phyloP scores from a whole-genome alignment of 2,888 invertebrate genomes.

The Monoplex corrugatus region DNA sequence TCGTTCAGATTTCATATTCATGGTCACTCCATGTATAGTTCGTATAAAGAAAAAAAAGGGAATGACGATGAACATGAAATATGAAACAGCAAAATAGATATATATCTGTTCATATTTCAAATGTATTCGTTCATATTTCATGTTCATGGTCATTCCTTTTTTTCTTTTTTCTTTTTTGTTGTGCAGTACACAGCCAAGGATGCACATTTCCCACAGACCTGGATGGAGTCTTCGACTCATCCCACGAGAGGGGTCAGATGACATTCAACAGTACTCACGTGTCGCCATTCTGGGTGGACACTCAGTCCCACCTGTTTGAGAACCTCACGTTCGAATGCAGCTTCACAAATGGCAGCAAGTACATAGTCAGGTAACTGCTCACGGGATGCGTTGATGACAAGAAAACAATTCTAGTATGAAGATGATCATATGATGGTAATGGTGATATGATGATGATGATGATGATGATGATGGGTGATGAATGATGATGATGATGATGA shows the following conservation, averaged over 20 bases:
- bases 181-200: not conserved
- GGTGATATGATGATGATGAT: not conserved
- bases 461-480: not conserved
- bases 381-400: too few species aligned
- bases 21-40: too few species aligned
- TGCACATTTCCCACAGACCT: constrained; percentile 66
- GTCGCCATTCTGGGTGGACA: constrained; percentile 58
- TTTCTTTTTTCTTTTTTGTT: too few species aligned
- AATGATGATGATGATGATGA: not conserved
- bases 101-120: too few species aligned
- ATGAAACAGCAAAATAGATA: too few species aligned
- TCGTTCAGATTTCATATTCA: too few species aligned
- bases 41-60: too few species aligned
- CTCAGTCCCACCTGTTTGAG: constrained; percentile 51
- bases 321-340: constrained; percentile 60
- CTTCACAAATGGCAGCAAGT: constrained; percentile 55
- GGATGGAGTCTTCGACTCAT: constrained; percentile 66
- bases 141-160: too few species aligned
- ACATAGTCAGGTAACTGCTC: constrained; percentile 59
- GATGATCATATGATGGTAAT: too few species aligned
- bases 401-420: too few species aligned
- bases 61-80: too few species aligned
- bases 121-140: too few species aligned
- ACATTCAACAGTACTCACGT: constrained; percentile 59
- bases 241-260: constrained; percentile 62